Evolutionary conservation across 2,888 invertebrate genomes (phyloP), one percentile per base, ranked within the genome.

Genomic region (Abrostola triplasia): DNA sequence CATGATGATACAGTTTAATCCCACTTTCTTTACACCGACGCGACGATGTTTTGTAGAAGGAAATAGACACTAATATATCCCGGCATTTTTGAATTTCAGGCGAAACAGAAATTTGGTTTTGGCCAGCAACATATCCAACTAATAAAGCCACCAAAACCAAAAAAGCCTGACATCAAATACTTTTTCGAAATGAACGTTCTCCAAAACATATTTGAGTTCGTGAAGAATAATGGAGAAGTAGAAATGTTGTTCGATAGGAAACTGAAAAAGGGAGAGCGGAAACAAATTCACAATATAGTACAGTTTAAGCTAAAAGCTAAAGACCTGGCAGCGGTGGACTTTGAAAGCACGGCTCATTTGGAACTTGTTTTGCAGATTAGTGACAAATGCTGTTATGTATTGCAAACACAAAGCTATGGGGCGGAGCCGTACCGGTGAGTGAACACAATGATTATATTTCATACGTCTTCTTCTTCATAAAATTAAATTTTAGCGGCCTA

Each of bases 341-440:
- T 73, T 6, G 76, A 78, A 0, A 77, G 64, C 9, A 42, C 52
- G 0, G 69, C 57, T 0, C 81, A 83, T 12, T 73, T 76, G 65
- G 84, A 84, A 5, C 55, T 87, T 5, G 57, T 85, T 0, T 13
- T 74, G 0, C 81, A 88, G 2, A 89, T 92, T 6, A 56, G 75
- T 7, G 68, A 69, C 0, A 61, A 72, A 5, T 89, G 87, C 56
- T 76, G 70, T 2, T 91, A 84, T 67, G 42, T 77, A 0, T 64
- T 92, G 41, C 56, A 66, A 2, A 88, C 90, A 0, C 75, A 84
- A 55, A 89, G 88, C 50, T 71, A 83, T 4, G 91, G 88, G 0
- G 61, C 61, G 0, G 36, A 48, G 5, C 72, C 77, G 0, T 10
- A 80, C 6, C 84, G 90, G 91, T 90, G 13, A 82, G 82, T 77